Percentiles rank a stretch among this genome's conserved stretches.
Conservation (phyloP, 2,888 invertebrate species). For the Temnothorax rugatulus region DNA sequence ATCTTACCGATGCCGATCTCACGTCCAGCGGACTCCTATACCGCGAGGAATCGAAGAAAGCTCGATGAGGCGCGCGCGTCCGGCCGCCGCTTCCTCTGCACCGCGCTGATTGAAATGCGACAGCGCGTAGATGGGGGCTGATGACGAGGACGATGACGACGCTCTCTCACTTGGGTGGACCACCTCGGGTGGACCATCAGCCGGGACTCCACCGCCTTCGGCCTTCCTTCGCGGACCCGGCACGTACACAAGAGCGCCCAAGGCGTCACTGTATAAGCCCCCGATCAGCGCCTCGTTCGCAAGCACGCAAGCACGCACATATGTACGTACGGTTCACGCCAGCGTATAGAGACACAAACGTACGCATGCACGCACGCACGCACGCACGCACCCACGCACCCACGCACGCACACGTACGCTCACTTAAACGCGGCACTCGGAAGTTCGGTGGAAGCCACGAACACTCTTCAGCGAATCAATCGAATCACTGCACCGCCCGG, state of each 20-base stretch:
- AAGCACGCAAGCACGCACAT: slow-evolving; percentile 38
- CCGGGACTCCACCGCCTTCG: slow-evolving; percentile 9
- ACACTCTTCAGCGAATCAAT: slow-evolving; percentile 81
- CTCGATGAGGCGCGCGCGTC: slow-evolving; percentile 41
- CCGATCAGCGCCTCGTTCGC: slow-evolving; percentile 26
- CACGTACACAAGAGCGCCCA: slow-evolving; percentile 45
- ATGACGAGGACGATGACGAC: slow-evolving; percentile 39
- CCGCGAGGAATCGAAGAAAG: slow-evolving; percentile 43
- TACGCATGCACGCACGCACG: background rate
- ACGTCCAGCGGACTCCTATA: slow-evolving; percentile 13
- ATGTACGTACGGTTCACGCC: too few relatives aligned
- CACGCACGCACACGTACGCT: slow-evolving; percentile 44
- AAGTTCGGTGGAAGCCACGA: slow-evolving; percentile 79
- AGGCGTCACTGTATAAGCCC: slow-evolving; percentile 43
- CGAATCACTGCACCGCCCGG: slow-evolving; percentile 81
- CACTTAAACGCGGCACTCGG: slow-evolving; percentile 79
- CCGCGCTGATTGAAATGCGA: slow-evolving; percentile 51
- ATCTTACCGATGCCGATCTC: slow-evolving; percentile 44
- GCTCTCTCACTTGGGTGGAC: slow-evolving; percentile 53
- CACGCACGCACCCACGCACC: slow-evolving; percentile 33
- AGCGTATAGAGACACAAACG: too few relatives aligned
- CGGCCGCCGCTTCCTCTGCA: slow-evolving; percentile 40
- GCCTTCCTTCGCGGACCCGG: slow-evolving; percentile 42
- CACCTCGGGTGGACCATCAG: slow-evolving; percentile 25
- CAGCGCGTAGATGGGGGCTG: slow-evolving; percentile 52